A percentile compares a stretch with the other conserved stretches of the same genome.
These are phyloP conservation scores for Psylliodes chrysocephalus DNA, from an alignment of 2,888 invertebrate genomes.

Conservation along the genomic window DNA sequence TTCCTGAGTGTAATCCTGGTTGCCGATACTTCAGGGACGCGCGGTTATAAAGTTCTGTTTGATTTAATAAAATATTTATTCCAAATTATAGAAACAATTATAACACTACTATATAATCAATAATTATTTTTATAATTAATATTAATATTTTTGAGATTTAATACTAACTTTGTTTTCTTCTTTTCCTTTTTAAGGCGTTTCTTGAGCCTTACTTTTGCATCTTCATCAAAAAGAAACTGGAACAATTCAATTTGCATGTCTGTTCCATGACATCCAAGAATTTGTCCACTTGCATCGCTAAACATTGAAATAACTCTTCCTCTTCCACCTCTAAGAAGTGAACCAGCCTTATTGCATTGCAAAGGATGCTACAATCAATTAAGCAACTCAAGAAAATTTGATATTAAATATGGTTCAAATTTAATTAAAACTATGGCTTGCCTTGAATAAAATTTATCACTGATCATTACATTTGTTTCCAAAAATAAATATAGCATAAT, in stretches of 20 bases:
- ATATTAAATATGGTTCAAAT: too few relatives aligned
- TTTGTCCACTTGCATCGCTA: conserved; percentile 76
- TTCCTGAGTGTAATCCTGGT: too few relatives aligned
- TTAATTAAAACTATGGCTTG: too few relatives aligned
- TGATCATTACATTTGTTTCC: too few relatives aligned
- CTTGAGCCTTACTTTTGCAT: conserved; percentile 74
- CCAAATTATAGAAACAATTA: too few relatives aligned
- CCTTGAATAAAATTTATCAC: too few relatives aligned
- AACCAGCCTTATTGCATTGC: conserved; percentile 81
- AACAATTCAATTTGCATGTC: conserved; percentile 87
- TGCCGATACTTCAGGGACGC: too few relatives aligned
- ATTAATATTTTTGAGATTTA: not conserved
- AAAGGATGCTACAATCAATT: conserved; percentile 70
- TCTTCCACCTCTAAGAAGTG: conserved; percentile 79
- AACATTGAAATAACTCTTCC: conserved; percentile 83
- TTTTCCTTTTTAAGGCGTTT: conserved; percentile 83
- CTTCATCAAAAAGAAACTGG: conserved; percentile 79
- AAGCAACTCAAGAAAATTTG: not conserved
- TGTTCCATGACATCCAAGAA: conserved; percentile 85
- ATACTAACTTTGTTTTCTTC: conserved; percentile 67
- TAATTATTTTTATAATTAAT: too few relatives aligned
- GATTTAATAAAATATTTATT: too few relatives aligned
- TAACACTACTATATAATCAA: too few relatives aligned
- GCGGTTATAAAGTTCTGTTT: too few relatives aligned
- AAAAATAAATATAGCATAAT: too few relatives aligned